phyloP scores from a whole-genome alignment of 2,797 vertebrate genomes.

The Odontamblyopus rebecca region DNA sequence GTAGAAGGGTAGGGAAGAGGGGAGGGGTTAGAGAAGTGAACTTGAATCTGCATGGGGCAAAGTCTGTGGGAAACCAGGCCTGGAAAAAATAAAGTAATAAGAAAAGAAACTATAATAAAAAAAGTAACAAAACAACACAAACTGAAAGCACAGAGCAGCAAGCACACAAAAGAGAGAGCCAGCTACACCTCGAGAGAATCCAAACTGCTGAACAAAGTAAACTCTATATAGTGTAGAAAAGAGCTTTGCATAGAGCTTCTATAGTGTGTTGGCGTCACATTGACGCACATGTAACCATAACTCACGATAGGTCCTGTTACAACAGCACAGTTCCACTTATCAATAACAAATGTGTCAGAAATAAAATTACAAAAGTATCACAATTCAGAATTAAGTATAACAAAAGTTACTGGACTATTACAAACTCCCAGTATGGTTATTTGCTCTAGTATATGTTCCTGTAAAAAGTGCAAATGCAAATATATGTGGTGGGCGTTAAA shows the following conservation, averaged over 20 bases:
- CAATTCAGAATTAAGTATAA: background rate
- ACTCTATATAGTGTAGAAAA: constrained; percentile 24
- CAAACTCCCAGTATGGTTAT: background rate
- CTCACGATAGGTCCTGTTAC: background rate
- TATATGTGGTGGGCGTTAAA: constrained; percentile 5
- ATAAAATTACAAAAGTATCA: background rate
- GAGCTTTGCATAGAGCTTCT: constrained; percentile 24
- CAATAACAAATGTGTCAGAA: background rate
- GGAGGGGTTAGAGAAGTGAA: constrained; percentile 43
- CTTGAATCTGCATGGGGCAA: constrained; percentile 62
- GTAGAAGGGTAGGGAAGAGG: constrained; percentile 15
- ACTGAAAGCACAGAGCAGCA: constrained; percentile 62
- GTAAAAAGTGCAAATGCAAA: constrained; percentile 21
- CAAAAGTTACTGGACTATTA: background rate
- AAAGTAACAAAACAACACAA: constrained; percentile 34
- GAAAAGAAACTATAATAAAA: constrained; percentile 3
- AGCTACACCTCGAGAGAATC: constrained; percentile 29
- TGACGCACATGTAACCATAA: constrained; percentile 23
- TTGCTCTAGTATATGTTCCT: constrained; percentile 10
- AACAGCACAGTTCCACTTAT: background rate
- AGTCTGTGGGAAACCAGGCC: constrained; percentile 60
- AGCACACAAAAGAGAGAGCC: constrained; percentile 64
- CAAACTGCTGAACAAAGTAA: constrained; percentile 24
- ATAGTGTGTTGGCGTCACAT: constrained; percentile 25
- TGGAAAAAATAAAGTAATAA: constrained; percentile 52